Percentiles rank a stretch among this genome's conserved stretches.
Conservation (phyloP, 2,113 vertebrate genomes). For the Tapirus terrestris region DNA sequence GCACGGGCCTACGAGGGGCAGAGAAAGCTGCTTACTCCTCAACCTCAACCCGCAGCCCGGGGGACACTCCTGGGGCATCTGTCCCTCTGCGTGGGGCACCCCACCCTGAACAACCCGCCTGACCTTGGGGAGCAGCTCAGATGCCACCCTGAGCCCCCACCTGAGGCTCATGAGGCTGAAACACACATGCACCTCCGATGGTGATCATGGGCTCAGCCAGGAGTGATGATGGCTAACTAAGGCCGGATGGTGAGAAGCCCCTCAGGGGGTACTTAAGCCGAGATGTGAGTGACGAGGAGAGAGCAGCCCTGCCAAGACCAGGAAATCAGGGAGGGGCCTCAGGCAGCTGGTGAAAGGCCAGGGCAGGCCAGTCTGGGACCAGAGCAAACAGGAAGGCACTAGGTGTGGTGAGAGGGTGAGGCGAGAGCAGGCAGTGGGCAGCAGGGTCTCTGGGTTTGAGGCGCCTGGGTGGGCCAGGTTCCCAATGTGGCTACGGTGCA, state of each 20-base stretch:
- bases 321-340: background rate
- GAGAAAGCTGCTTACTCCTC: too few relatives aligned
- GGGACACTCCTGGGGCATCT: background rate
- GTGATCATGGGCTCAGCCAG: background rate
- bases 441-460: background rate
- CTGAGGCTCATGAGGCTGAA: background rate
- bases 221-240: background rate
- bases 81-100: background rate
- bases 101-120: background rate
- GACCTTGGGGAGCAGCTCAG: background rate
- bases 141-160: background rate
- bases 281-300: accelerated
- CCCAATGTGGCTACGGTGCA: background rate
- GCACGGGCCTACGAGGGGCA: background rate
- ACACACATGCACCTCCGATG: accelerated
- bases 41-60: background rate
- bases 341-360: background rate
- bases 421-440: background rate
- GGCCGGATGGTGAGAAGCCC: background rate
- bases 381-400: background rate
- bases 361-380: background rate
- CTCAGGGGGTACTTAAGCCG: background rate
- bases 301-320: background rate
- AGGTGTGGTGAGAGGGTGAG: accelerated
- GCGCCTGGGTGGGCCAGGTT: background rate